These are phyloP conservation scores for Pseudotriccus pelzelni DNA, from an alignment of 2,797 vertebrate genomes.

Conservation along the genomic window DNA sequence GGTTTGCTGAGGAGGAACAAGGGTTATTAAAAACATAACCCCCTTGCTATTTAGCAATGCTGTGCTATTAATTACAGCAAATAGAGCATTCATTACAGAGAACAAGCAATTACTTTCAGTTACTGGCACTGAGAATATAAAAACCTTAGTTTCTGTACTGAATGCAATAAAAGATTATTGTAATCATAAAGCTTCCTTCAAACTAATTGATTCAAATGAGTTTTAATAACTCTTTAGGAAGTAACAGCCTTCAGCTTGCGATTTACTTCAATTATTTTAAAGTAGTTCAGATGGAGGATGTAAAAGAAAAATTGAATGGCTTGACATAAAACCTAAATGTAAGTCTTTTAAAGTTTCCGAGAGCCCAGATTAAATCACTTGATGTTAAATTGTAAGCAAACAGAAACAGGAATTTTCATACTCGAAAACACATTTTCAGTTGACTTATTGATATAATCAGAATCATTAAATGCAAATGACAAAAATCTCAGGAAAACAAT, in stretches of 20 bases:
- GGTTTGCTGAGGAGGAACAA: not conserved
- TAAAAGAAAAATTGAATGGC: not conserved
- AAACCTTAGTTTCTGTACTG: not conserved
- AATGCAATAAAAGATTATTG: not conserved
- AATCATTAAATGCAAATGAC: not conserved
- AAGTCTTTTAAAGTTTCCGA: not conserved
- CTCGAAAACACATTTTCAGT: not conserved
- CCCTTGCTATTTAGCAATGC: not conserved
- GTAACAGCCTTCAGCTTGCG: not conserved
- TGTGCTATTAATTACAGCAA: not conserved
- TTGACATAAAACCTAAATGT: not conserved
- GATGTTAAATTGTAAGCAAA: not conserved
- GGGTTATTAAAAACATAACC: not conserved
- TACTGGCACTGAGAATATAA: not conserved
- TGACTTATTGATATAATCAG: not conserved
- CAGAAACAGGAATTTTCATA: not conserved
- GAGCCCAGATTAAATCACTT: not conserved
- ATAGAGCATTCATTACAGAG: not conserved
- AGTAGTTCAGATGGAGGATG: not conserved
- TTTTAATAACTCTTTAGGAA: not conserved
- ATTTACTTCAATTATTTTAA: not conserved
- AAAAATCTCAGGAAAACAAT: not conserved
- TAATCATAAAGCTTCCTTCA: not conserved
- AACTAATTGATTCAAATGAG: not conserved
- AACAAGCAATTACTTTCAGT: not conserved